phyloP scores from a whole-genome alignment of 2,113 vertebrate genomes.

The Seriola quinqueradiata region DNA sequence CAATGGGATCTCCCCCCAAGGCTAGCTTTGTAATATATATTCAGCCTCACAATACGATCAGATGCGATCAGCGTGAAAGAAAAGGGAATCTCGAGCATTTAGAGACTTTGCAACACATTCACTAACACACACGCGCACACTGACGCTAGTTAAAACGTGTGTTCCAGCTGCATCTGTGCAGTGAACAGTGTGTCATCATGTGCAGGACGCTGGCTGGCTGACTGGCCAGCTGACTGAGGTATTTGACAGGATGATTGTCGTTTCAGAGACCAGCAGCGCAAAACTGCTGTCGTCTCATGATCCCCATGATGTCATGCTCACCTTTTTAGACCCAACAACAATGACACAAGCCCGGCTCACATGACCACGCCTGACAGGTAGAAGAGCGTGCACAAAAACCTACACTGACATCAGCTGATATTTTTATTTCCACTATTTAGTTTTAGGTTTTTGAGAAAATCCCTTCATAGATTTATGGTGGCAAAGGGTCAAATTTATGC shows the following conservation, averaged over 20 bases:
- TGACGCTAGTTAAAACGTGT: constrained; percentile 3
- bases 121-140: not conserved
- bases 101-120: not conserved
- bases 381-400: not conserved
- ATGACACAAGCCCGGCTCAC: constrained; percentile 38
- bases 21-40: constrained; percentile 48
- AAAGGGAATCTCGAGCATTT: not conserved
- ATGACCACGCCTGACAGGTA: constrained; percentile 27
- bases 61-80: constrained; percentile 19
- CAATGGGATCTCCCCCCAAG: constrained; percentile 57
- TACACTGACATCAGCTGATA: not conserved
- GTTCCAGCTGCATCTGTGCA: constrained; percentile 33
- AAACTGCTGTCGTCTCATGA: constrained; percentile 59
- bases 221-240: constrained; percentile 1
- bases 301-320: constrained; percentile 52
- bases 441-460: not conserved
- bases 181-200: constrained; percentile 16
- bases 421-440: not conserved
- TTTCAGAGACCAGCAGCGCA: constrained; percentile 14
- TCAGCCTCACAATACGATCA: constrained; percentile 41
- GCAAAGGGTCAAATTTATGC: fast-evolving
- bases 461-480: not conserved
- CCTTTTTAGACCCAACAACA: constrained; percentile 46
- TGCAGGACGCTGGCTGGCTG: not conserved
- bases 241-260: constrained; percentile 43